Percentiles rank a stretch among this genome's conserved stretches.
Evolutionary conservation across 37 sponge, comb jelly and placozoan species (phyloP).

Genomic region (Halichondria panicea): DNA sequence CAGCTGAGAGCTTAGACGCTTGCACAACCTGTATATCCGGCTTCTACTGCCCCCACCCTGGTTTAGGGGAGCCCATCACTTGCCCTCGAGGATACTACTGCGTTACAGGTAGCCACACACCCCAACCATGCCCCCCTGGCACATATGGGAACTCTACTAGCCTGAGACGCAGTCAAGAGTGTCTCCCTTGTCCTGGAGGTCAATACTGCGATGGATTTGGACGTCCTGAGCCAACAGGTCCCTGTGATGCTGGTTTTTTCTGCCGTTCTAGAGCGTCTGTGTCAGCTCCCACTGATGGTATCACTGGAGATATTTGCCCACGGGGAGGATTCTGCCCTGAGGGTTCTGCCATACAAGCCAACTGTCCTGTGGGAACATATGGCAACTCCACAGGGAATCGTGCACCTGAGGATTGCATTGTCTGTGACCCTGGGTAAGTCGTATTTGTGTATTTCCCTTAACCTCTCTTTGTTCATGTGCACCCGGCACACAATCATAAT

Average conservation of each 20-base stretch:
- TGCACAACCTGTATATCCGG: conserved; percentile 8
- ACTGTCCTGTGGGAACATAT: conserved; percentile 13
- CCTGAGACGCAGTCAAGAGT: conserved; percentile 12
- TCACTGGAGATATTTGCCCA: conserved; percentile 25
- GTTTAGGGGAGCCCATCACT: neutral
- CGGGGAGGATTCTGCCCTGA: conserved; percentile 14
- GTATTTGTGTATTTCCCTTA: no score
- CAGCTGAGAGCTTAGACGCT: neutral
- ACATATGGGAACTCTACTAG: conserved; percentile 14
- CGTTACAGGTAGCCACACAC: neutral
- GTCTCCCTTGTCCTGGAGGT: conserved; percentile 30
- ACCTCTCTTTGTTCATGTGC: no score
- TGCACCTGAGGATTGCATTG: conserved; percentile 3
- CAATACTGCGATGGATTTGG: conserved; percentile 12
- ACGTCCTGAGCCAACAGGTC: neutral
- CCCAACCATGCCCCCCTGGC: conserved; percentile 1
- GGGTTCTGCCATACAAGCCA: conserved; percentile 13
- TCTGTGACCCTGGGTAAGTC: conserved; percentile 18
- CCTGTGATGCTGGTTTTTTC: conserved; percentile 19
- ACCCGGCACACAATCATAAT: no score
- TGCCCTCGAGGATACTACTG: conserved; percentile 9
- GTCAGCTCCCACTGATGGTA: conserved; percentile 17
- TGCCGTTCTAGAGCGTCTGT: conserved; percentile 2
- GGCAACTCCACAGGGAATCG: conserved; percentile 10
- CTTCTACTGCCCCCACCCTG: neutral